Base-by-base conservation (phyloP, 2,888 invertebrate species). In the Phrixothrix hirtus region DNA sequence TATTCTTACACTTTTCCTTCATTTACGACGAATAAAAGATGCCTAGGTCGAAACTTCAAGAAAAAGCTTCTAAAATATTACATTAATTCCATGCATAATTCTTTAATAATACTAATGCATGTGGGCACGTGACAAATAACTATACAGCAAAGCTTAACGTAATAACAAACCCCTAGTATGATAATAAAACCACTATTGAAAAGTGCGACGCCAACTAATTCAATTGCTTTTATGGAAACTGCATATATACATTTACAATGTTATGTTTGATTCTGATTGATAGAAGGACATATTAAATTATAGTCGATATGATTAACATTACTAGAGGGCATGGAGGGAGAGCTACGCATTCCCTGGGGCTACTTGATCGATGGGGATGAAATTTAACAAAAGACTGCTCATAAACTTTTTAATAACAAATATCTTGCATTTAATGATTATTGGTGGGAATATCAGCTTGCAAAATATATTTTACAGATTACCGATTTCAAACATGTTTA, bases 201-300 rank as follows among this genome's bases (percentile, higher is more conserved):
- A 46, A 53, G 36, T 32, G 34, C 43, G 38, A 43, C 47, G 48
- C 37, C 31, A 34, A 34, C 30, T 53, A 53, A 53, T 34, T 30
- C 37, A 48, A 53, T 53, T 53, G 48, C 31, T 47, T 48, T 53
- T 53, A 53, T 53, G 47, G 42, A 53, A 53, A 47, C 47, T 47
- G 32, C 53, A 53, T 32, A 42, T 42, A 46, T 38, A 35, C 27
- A 26, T 21, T 30, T 13, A 30, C 42, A 47, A 48, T 53, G 26
- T 39, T 47, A 37, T 53, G 43, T 47, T 48, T 53, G 53, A 53
- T 53, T 53, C 47, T 54, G 54, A 54, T 49, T 54, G 54, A 54
- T 54, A 49, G 48, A 39, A 39, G 49, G 30, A 44, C 21, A 54
- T 54, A 48, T 48, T 49, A 54, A 38, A 54, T 54, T 54, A 54